Evolutionary conservation across 2,888 invertebrate species (phyloP), one percentile per base, ranked within the genome.

Genomic region (Ganaspis brasiliensis): DNA sequence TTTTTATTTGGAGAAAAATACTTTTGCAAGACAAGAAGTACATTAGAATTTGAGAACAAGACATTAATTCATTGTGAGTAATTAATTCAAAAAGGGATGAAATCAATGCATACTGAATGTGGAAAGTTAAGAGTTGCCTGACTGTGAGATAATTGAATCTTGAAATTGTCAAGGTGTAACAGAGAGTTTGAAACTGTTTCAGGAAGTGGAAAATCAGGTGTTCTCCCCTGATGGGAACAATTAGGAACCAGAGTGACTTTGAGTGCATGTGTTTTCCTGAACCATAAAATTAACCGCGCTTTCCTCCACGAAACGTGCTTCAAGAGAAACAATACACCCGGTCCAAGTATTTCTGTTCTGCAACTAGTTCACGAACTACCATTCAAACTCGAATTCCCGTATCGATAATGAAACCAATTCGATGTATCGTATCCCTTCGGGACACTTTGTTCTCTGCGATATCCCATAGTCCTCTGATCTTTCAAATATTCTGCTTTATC

Each of bases 341-440:
- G 67, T 76, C 73, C 79, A 77, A 76, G 76, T 77, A 79, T 81
- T 79, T 79, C 81, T 74, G 78, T 78, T 78, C 77, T 74, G 71
- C 76, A 81, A 79, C 81, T 81, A 81, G 74, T 79, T 81, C 73
- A 45, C 77, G 67, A 79, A 78, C 79, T 78, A 73, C 79, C 49
- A 40, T 59, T 80, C 78, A 78, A 78, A 76, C 74, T 73, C 74
- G 76, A 77, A 78, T 71, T 74, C 74, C 75, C 74, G 57, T 73
- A 72, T 76, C 74, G 75, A 79, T 78, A 79, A 81, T 77, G 79
- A 79, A 70, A 75, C 75, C 76, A 80, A 80, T 78, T 72, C 63
- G 78, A 78, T 77, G 21, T 67, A 67, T 45, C 63, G 63, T 40
- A n/a, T 67, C 40, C 63, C 63, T 37, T 24, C 14, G 45, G 63